Evolutionary conservation across 2,113 vertebrate species (phyloP), one percentile per base, ranked within the genome.

Genomic region (Copsychus sechellarum): DNA sequence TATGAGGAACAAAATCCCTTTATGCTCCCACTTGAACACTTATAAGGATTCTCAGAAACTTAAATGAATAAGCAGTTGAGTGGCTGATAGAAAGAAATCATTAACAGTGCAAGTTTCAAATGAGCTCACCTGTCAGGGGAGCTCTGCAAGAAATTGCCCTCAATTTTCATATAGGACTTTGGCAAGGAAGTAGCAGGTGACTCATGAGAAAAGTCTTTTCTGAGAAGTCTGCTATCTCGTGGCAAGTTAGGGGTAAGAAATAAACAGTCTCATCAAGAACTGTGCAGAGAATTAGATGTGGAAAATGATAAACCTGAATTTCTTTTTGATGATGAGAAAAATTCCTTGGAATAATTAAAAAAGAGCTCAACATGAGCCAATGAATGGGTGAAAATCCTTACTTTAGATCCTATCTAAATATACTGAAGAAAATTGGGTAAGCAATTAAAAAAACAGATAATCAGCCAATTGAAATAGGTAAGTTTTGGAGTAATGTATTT

Each of bases 61-160:
- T 61, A 90, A 85, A 76, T 82, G 81, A 90, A 78, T 85, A 87
- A 93, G 42, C 23, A 58, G 66, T 45, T 88, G 74, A 73, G 81
- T 56, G 31, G 38, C 26, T 94, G 81, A 51, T 62, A 65, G 66
- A 69, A 84, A 70, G 42, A 62, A 91, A 86, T 92, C 79, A 86
- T 90, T 88, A 73, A 42, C 60, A 92, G 67, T 90, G 86, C 64
- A 86, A 62, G 34, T 78, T 97, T 82, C 79, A 96, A 95, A 95
- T 91, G 94, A 96, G 88, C 88, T 88, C 88, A 90, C 92, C 64
- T 96, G 56, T 86, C 94, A 93, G 79, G 93, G 93, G 92, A 94
- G 20, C 60, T 90, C 69, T 62, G 58, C 47, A 86, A 81, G 47
- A 94, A 90, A 94, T 90, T 95, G 85, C 60, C 88, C 93, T 96